Percentiles rank a stretch among this genome's conserved stretches.
Conservation (phyloP, 2,797 vertebrate species). For the Pachyuromys duprasi region DNA sequence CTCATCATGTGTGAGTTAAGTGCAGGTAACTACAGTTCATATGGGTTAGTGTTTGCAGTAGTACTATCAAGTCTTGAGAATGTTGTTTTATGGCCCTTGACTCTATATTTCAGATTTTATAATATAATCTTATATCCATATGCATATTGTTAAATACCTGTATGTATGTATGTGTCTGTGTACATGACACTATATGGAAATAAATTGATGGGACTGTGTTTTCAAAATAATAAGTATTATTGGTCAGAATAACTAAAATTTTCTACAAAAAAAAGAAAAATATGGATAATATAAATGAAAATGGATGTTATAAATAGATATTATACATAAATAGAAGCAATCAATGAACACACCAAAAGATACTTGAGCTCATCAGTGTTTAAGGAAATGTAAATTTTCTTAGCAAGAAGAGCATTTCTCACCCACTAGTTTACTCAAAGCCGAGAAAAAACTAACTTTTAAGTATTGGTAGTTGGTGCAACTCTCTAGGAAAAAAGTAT, state of each 20-base stretch:
- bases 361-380: neutral
- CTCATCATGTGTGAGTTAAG: neutral
- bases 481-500: neutral
- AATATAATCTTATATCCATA: neutral
- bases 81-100: neutral
- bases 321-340: neutral
- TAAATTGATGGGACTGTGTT: neutral
- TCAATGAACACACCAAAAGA: neutral
- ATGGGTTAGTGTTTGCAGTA: neutral
- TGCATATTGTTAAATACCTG: neutral
- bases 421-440: neutral
- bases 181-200: neutral
- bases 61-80: neutral
- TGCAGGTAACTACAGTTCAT: neutral
- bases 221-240: constrained; percentile 5
- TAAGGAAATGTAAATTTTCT: constrained; percentile 17
- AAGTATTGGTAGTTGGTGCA: neutral
- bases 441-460: neutral
- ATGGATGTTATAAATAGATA: neutral
- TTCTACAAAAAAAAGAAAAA: neutral
- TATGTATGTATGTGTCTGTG: neutral
- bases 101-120: neutral
- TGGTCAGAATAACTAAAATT: neutral
- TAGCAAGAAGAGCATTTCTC: neutral
- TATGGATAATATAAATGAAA: neutral